phyloP scores from a whole-genome alignment of 2,113 vertebrate species.

The Grus americana region DNA sequence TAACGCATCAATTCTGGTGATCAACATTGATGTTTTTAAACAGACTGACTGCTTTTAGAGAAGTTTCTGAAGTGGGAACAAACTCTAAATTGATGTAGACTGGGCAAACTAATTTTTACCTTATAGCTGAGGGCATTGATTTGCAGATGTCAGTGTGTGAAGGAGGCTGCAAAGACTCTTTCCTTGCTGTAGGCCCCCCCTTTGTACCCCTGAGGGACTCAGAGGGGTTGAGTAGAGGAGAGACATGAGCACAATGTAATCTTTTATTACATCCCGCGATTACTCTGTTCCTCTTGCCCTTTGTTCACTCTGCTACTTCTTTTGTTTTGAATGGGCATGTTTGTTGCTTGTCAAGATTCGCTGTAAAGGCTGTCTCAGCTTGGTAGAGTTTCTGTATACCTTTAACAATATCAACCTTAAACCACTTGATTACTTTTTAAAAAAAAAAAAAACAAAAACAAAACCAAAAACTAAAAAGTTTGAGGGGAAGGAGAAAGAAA shows the following conservation, averaged over 20 bases:
- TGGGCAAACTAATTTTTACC: not conserved
- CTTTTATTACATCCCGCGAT: slow-evolving; percentile 29
- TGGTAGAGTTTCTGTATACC: not conserved
- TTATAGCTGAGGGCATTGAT: not conserved
- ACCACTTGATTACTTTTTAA: not conserved
- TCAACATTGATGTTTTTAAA: not conserved
- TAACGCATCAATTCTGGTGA: not conserved
- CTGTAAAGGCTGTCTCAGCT: not conserved
- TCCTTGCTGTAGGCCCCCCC: not conserved
- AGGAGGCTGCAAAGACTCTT: not conserved
- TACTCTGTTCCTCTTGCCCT: not conserved
- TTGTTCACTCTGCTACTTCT: not conserved
- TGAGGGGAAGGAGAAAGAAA: not conserved
- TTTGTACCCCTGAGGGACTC: not conserved
- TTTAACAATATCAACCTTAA: slow-evolving; percentile 1
- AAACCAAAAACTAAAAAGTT: not conserved
- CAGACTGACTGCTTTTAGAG: not conserved
- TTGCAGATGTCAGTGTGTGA: slow-evolving; percentile 7
- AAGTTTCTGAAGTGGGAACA: not conserved
- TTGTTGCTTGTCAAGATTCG: not conserved
- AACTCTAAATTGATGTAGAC: not conserved
- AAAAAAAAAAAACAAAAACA: not conserved
- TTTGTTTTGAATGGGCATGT: slow-evolving; percentile 24
- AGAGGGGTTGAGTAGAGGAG: not conserved
- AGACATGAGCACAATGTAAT: slow-evolving; percentile 3